Evolutionary conservation across 1,140 invertebrate species (phyloP), one percentile per base, ranked within the genome.

Genomic region (Drosophila littoralis): DNA sequence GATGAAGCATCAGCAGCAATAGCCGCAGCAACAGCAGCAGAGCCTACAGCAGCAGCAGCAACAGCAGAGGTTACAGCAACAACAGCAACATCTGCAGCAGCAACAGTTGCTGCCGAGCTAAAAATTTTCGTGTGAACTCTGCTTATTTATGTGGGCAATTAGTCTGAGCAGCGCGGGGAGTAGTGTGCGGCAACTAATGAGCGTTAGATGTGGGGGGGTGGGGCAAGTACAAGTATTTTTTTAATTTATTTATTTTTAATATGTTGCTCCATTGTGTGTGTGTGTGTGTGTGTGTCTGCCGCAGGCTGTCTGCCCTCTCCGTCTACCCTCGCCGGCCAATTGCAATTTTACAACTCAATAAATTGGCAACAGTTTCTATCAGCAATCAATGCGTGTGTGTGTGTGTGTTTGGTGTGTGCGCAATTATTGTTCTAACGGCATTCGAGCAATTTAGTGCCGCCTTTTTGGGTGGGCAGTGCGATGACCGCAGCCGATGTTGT

Each of bases 341-440:
- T 59, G 51, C 52, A 73, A 75, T 83, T 88, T 89, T 82, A 89
- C 80, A 88, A 88, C 84, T 88, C 84, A 88, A 88, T 88, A 88
- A 88, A 88, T 88, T 88, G 85, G 82, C 82, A 76, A 46, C 22
- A 69, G 80, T 17, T 57, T 69, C 69, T 88, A 88, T 89, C 83
- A 77, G 15, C 22, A 83, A 88, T 84, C 77, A 83, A 68, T 59
- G 33, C 4, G 68, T 12, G 46, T 48, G 6, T 48, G 45, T 63
- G 54, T 70, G 58, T 65, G 64, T 80, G 40, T 32, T 13, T 77
- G 65, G 78, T 86, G 79, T 84, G 84, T 75, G 84, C 66, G 79
- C 84, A 88, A 88, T 88, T 88, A 88, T 88, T 83, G 83, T 88
- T 89, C 84, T 88, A 88, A 88, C 84, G 84, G 84, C 84, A 89